Base-by-base conservation (phyloP, 2,888 invertebrate species). In the Netelia virgata region DNA sequence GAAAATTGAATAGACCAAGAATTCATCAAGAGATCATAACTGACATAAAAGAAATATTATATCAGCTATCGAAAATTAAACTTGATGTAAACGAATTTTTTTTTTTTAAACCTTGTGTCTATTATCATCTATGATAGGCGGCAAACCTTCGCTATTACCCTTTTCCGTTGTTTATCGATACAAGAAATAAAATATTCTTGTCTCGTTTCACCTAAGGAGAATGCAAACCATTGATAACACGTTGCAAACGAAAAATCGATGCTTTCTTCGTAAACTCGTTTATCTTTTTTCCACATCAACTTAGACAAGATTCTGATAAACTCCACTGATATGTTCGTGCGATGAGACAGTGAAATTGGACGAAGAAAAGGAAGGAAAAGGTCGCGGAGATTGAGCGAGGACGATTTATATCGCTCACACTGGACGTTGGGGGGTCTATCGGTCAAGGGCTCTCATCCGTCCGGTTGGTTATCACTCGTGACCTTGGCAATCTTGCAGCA, bases 351-450 rank as follows among this genome's bases (percentile, higher is more conserved):
- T 47, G 6, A 47, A 47, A 47, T 47, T 10, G 10, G 47, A 47
- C 1, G 47, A 47, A 47, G 14, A 47, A 47, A 14, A 47, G 0
- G 47, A 10, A 47, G 47, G 72, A 76, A 66, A 72, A 82, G 82
- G 70, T 57, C 75, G 63, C 64, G n/a, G 23, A 57, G 82, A 70
- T 82, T 72, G 72, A 77, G 53, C 66, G 66, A 36, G 41, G 43
- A 77, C 66, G 61, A 77, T 82, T 77, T 73, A 73, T 82, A 68
- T 73, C 59, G 18, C 68, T 82, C 76, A 55, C 14, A 10, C 50
- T 43, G 41, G 77, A 73, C 41, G 16, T 68, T 63, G 47, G 18
- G 18, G 10, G 66, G 47, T 70, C 66, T 82, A 82, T 77, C 73
- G 77, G 72, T 78, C 66, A 64, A 59, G 68, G 61, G 59, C 57